These are phyloP conservation scores for Sus scrofa DNA, from an alignment of 2,113 vertebrate genomes.

Conservation along the genomic window DNA sequence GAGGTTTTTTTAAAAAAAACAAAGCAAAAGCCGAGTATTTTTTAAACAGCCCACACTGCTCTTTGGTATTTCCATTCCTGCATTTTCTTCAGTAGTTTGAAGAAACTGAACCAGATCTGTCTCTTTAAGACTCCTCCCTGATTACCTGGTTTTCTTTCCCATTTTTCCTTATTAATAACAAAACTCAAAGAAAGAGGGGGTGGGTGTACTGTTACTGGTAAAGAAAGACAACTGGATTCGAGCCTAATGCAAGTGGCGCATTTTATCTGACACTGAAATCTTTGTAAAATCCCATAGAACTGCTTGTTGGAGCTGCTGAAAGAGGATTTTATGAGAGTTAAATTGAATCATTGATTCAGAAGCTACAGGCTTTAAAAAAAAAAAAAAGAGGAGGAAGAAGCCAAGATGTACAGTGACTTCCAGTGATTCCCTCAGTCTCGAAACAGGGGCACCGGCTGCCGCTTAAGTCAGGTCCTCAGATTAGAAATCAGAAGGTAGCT, in stretches of 20 bases:
- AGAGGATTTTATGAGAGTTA: conserved; percentile 85
- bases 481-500: background rate
- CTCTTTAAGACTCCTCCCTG: conserved; percentile 75
- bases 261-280: conserved; percentile 85
- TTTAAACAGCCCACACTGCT: too few relatives aligned
- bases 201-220: conserved; percentile 81
- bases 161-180: conserved; percentile 62
- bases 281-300: conserved; percentile 80
- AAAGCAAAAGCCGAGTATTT: conserved; percentile 13
- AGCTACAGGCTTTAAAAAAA: conserved; percentile 70
- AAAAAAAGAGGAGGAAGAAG: too few relatives aligned
- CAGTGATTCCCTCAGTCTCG: conserved; percentile 48
- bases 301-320: conserved; percentile 80
- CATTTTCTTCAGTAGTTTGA: background rate
- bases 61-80: background rate
- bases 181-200: conserved; percentile 77
- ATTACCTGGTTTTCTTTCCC: conserved; percentile 56
- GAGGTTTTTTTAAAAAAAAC: background rate
- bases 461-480: background rate
- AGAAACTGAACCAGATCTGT: conserved; percentile 33
- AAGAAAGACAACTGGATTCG: conserved; percentile 77
- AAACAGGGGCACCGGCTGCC: background rate
- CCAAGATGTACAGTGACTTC: conserved; percentile 48
- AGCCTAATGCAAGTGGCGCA: conserved; percentile 82
- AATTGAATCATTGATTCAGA: conserved; percentile 86